These are phyloP conservation scores for Leptatherina wallacei DNA, from an alignment of 2,797 vertebrate genomes.

Conservation along the genomic window DNA sequence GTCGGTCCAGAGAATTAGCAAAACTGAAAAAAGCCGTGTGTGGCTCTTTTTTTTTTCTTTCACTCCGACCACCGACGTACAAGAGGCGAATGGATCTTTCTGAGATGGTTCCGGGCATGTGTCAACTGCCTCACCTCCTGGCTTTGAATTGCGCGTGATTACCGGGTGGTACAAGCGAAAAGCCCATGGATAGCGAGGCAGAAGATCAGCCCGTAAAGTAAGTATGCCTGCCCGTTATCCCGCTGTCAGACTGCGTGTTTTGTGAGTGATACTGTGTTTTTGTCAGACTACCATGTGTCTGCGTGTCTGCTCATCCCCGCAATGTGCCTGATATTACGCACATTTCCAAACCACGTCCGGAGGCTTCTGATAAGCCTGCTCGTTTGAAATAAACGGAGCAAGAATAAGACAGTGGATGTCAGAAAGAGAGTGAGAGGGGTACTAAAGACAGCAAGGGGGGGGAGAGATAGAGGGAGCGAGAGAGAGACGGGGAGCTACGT, in stretches of 20 bases:
- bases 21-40: conserved; percentile 67
- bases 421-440: conserved; percentile 44
- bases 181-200: conserved; percentile 71
- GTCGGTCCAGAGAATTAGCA: conserved; percentile 60
- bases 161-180: conserved; percentile 43
- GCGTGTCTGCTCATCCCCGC: background rate
- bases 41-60: conserved; percentile 43
- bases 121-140: conserved; percentile 40
- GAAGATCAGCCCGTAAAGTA: conserved; percentile 74
- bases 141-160: conserved; percentile 64
- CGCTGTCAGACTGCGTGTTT: background rate
- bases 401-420: conserved; percentile 61
- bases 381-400: conserved; percentile 39
- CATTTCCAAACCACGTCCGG: conserved; percentile 16
- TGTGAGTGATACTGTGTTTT: conserved; percentile 19
- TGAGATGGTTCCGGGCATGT: conserved; percentile 63
- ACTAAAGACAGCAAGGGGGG: conserved; percentile 24
- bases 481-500: conserved; percentile 72
- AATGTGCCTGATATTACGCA: conserved; percentile 43
- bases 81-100: conserved; percentile 66
- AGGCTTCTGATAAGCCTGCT: conserved; percentile 19
- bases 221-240: conserved; percentile 62
- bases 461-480: conserved; percentile 35
- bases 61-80: conserved; percentile 42
- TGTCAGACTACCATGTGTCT: background rate